Percentiles rank a stretch among this genome's conserved stretches.
phyloP scores from a whole-genome alignment of 2,888 invertebrate species.

The Argynnis bischoffii region DNA sequence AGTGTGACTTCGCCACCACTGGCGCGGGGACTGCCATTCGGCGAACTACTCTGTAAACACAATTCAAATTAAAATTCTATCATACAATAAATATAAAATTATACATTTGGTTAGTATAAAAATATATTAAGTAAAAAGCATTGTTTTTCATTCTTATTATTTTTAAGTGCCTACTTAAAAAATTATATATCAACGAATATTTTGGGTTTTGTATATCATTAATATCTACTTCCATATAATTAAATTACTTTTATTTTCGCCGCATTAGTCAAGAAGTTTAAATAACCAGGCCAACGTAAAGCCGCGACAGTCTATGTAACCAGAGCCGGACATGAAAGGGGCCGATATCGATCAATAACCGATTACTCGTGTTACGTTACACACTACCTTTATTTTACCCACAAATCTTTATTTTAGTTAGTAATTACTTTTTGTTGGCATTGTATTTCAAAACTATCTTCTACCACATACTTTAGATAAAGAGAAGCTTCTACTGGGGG shows the following conservation, averaged over 20 bases:
- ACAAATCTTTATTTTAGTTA: not conserved
- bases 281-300: slow-evolving; percentile 30
- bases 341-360: slow-evolving; percentile 27
- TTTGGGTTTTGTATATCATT: not conserved
- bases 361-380: slow-evolving; percentile 19
- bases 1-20: slow-evolving; percentile 64
- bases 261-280: slow-evolving; percentile 18
- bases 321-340: slow-evolving; percentile 21
- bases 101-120: no score
- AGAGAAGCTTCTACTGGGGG: no score
- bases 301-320: slow-evolving; percentile 25
- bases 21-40: slow-evolving; percentile 57
- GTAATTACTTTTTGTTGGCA: no score
- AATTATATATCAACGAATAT: not conserved
- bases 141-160: no score
- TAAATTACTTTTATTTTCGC: slow-evolving; percentile 8
- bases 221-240: not conserved
- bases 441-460: not conserved
- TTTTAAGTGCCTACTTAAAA: no score
- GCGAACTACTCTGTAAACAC: slow-evolving; percentile 49
- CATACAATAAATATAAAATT: no score
- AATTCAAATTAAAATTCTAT: not conserved
- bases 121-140: no score
- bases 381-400: not conserved
- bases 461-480: not conserved